Evolutionary conservation across 2,797 vertebrate species (phyloP).

Genomic region (Orestias chungarensis): DNA sequence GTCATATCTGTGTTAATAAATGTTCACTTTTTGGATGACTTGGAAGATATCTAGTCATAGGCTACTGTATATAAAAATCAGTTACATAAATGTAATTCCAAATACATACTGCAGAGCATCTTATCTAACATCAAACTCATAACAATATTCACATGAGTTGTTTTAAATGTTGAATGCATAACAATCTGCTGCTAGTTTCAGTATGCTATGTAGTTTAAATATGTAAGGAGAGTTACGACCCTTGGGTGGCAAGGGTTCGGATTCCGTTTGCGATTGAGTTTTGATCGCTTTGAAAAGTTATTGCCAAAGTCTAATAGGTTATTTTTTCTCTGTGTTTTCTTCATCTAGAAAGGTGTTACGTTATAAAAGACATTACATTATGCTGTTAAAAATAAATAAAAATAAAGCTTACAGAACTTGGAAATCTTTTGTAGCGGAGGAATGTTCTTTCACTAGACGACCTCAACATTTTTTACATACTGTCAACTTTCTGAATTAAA

Average conservation of each 20-base stretch:
- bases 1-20: background rate
- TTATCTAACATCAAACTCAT: background rate
- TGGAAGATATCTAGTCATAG: background rate
- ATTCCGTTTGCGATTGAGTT: background rate
- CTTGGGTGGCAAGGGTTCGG: background rate
- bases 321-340: no score
- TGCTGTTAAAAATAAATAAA: no score
- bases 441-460: no score
- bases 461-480: no score
- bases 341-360: background rate
- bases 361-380: no score
- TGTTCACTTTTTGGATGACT: slow-evolving; percentile 10
- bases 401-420: no score
- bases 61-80: slow-evolving; percentile 20
- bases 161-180: background rate
- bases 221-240: background rate
- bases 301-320: background rate
- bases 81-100: slow-evolving; percentile 11
- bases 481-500: no score
- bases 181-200: background rate
- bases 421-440: no score
- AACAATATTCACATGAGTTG: background rate
- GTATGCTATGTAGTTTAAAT: background rate
- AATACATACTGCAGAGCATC: background rate
- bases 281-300: background rate